Conservation (phyloP, 2,888 invertebrate species). For the Meandrusa payeni region DNA sequence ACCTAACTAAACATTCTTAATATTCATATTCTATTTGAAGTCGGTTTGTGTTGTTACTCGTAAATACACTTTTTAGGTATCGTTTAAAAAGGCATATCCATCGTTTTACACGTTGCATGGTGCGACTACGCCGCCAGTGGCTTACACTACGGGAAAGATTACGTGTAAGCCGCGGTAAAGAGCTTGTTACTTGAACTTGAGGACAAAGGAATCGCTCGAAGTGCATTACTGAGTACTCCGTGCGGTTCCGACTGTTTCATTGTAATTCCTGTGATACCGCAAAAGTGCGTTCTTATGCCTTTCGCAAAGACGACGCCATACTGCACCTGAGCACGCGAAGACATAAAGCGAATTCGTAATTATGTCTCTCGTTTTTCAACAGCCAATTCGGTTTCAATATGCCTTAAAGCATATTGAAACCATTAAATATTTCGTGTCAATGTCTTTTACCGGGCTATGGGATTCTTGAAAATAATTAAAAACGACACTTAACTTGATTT, state of each 20-base stretch:
- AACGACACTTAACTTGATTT: too few species aligned
- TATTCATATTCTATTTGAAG: too few species aligned
- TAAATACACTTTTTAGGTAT: too few species aligned
- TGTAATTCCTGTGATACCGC: conserved; percentile 34
- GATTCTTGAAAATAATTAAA: too few species aligned
- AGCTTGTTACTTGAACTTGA: conserved; percentile 23
- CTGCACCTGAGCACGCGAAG: neutral
- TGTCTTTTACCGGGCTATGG: too few species aligned
- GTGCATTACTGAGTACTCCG: conserved; percentile 24
- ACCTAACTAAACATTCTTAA: too few species aligned
- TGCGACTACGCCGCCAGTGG: neutral
- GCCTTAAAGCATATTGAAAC: too few species aligned
- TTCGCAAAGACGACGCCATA: conserved; percentile 21
- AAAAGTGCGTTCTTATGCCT: conserved; percentile 32
- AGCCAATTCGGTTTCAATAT: too few species aligned
- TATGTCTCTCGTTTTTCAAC: neutral
- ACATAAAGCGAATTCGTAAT: neutral
- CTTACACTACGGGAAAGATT: conserved; percentile 3
- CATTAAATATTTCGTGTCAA: too few species aligned
- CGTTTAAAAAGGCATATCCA: neutral
- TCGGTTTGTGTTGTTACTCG: too few species aligned
- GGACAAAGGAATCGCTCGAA: conserved; percentile 19
- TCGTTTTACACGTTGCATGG: neutral
- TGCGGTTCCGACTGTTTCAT: conserved; percentile 27
- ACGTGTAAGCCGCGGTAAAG: conserved; percentile 10